A percentile compares a stretch with the other conserved stretches of the same genome.
These are phyloP conservation scores for Torymus tubicola DNA, from an alignment of 2,888 invertebrate species.

Conservation along the genomic window DNA sequence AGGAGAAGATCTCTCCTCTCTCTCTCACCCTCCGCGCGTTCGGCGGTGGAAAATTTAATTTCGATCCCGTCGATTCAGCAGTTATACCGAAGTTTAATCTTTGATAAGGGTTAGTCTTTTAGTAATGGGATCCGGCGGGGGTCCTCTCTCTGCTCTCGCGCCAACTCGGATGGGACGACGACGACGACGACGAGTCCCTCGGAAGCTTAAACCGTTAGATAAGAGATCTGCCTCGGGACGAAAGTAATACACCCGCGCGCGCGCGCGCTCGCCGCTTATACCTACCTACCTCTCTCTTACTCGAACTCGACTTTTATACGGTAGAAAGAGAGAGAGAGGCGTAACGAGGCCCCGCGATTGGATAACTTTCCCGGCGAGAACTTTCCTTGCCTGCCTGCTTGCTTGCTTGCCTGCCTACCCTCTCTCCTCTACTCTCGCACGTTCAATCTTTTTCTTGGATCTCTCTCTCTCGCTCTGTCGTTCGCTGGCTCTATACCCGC, in stretches of 20 bases:
- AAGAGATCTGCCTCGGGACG: conserved; percentile 75
- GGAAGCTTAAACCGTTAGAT: conserved; percentile 76
- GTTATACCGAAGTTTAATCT: conserved; percentile 79
- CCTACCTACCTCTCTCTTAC: not conserved
- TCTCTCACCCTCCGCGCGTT: conserved; percentile 34
- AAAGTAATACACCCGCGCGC: conserved; percentile 70
- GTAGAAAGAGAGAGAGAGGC: conserved; percentile 63
- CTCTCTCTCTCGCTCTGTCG: not conserved
- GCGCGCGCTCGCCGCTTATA: conserved; percentile 64
- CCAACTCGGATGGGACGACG: conserved; percentile 32
- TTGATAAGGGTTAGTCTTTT: conserved; percentile 78
- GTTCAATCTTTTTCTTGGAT: conserved; percentile 49
- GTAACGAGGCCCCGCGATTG: conserved; percentile 74
- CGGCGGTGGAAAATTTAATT: conserved; percentile 78
- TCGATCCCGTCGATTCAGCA: conserved; percentile 80
- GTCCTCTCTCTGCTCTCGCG: conserved; percentile 57
- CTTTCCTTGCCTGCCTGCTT: conserved; percentile 56
- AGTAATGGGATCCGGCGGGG: conserved; percentile 76
- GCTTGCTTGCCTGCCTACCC: not conserved
- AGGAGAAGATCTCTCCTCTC: conserved; percentile 15
- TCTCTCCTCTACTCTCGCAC: conserved; percentile 23
- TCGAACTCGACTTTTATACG: conserved; percentile 71
- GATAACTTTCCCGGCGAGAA: conserved; percentile 73
- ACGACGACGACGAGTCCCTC: no score
- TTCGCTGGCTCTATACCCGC: not conserved